Conservation (phyloP, 2,888 invertebrate species). For the Boloria euphrosyne region DNA sequence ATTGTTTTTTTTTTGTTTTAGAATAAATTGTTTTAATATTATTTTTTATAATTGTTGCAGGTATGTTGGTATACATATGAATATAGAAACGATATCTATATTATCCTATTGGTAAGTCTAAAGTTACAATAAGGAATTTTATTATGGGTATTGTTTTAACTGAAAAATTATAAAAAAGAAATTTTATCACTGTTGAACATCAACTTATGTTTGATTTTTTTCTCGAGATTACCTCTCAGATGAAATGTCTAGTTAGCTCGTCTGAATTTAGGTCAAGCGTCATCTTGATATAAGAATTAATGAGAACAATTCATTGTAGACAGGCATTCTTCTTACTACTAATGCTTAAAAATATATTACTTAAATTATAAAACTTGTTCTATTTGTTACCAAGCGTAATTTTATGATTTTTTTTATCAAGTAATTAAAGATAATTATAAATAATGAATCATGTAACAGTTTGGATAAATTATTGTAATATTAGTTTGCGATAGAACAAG, state of each 20-base stretch:
- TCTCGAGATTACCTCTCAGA: constrained; percentile 11
- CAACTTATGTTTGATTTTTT: constrained; percentile 15
- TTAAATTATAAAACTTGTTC: too few species aligned
- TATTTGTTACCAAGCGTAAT: too few species aligned
- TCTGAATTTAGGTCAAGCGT: constrained; percentile 21
- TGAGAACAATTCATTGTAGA: constrained; percentile 22
- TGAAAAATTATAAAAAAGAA: background rate
- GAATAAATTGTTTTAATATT: background rate
- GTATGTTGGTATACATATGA: background rate
- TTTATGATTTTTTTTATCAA: too few species aligned
- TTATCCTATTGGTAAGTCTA: constrained; percentile 3
- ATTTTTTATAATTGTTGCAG: constrained; percentile 5
- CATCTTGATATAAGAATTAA: constrained; percentile 25
- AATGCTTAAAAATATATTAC: background rate
- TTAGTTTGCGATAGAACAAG: too few species aligned
- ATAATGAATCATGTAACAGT: too few species aligned
- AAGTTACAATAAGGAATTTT: background rate
- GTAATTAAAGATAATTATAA: too few species aligned
- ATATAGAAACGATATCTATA: background rate
- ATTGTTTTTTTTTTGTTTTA: too few species aligned
- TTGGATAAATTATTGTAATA: too few species aligned
- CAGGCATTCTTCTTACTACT: constrained; percentile 13
- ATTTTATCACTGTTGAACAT: constrained; percentile 14
- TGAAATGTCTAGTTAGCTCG: constrained; percentile 19
- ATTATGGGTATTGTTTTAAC: too few species aligned